Evolutionary conservation across 1,140 invertebrate species (phyloP).

Genomic region (Pseudomyrmex flavicornis): DNA sequence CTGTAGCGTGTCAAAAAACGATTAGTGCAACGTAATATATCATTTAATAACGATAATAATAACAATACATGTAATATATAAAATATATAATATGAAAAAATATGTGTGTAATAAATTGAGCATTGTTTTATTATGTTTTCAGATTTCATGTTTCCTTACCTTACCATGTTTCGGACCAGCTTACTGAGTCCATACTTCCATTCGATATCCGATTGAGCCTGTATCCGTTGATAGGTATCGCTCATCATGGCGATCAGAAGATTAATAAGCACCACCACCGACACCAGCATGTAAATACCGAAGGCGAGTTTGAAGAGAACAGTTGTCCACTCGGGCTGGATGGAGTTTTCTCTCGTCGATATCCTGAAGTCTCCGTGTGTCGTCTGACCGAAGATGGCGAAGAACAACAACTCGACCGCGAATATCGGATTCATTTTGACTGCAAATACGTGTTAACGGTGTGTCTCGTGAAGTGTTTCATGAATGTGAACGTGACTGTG

Average conservation of each 20-base stretch:
- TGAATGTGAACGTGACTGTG: not conserved
- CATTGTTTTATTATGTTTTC: not conserved
- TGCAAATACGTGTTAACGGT: constrained; percentile 89
- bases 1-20: constrained; percentile 80
- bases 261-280: constrained; percentile 99
- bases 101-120: no score
- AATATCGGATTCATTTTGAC: constrained; percentile 94
- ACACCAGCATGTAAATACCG: constrained; percentile 98
- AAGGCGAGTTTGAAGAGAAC: constrained; percentile 93
- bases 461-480: constrained; percentile 68
- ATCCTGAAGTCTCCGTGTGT: constrained; percentile 92
- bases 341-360: constrained; percentile 68
- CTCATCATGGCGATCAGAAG: constrained; percentile 99
- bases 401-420: constrained; percentile 99
- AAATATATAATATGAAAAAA: no score
- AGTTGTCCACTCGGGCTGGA: constrained; percentile 91
- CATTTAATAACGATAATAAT: no score
- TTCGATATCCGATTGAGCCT: constrained; percentile 99
- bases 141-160: constrained; percentile 72
- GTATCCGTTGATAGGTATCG: constrained; percentile 99
- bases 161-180: constrained; percentile 99
- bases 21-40: constrained; percentile 36
- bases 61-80: no score
- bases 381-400: constrained; percentile 99
- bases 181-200: constrained; percentile 99